Base-by-base conservation (phyloP, 1,140 invertebrate genomes). In the Heliconius congener region DNA sequence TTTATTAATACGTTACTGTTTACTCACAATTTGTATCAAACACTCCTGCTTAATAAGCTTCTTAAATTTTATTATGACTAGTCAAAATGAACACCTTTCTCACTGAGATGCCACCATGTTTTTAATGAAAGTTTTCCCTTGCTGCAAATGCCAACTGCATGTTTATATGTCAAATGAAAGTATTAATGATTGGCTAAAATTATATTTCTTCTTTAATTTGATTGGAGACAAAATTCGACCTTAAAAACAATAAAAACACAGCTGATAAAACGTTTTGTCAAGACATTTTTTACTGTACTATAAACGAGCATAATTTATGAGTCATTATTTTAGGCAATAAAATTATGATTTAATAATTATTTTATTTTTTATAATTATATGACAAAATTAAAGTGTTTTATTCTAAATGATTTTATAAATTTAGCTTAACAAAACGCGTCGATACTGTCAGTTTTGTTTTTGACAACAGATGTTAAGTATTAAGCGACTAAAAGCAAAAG, bases 11-110 rank as follows among this genome's bases (percentile, higher is more conserved):
- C 8, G 39, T 78, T 71, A 82, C n/a, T 70, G 77, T 71, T 55
- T 75, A 78, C 92, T 92, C 88, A 94, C 93, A 93, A 93, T 85
- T 93, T 93, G 90, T 92, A 87, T 92, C 91, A 93, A 94, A 94
- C 93, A 94, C 93, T 91, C 93, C 80, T 87, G 89, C 92, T 89
- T 87, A 92, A 93, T 93, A 94, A 94, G 93, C 93, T 88, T 90
- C 90, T 75, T 82, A 74, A 85, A 90, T 86, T 86, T 88, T 84
- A 85, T 90, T 89, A 90, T 91, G 89, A 93, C 88, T 93, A 92
- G 87, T 88, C 57, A 85, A 89, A 90, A 91, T 84, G 86, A 87
- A 88, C 90, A 90, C 90, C 90, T 88, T 86, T 81, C 85, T 92
- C 83, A 94, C 89, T 93, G 91, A 91, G 86, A 88, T 91, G 89